Conservation (phyloP, 2,888 invertebrate genomes). For the Alitta virens region DNA sequence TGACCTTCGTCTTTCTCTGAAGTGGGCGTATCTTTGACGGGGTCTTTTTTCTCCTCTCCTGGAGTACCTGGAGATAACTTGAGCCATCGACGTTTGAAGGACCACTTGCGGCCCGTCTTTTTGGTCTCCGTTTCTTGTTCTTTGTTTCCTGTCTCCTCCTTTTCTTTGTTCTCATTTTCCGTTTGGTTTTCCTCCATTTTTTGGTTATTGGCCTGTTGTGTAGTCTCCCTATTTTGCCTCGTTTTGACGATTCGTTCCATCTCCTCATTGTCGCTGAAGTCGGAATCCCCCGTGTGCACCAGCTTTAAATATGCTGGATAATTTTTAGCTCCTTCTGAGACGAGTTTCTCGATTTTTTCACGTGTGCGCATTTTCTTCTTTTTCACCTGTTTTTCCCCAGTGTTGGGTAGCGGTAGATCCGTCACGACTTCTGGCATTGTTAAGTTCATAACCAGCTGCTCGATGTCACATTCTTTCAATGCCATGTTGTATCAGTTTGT, state of each 20-base stretch:
- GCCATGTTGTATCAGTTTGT: no score
- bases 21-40: constrained; percentile 3
- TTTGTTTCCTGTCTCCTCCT: no score
- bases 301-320: constrained; percentile 31
- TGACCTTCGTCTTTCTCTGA: background rate
- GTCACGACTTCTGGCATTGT: no score
- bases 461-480: no score
- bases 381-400: background rate
- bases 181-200: no score
- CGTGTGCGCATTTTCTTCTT: constrained; percentile 11
- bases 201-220: background rate
- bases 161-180: no score
- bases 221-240: background rate
- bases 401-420: no score
- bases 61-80: background rate
- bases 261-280: constrained; percentile 22
- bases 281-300: constrained; percentile 31
- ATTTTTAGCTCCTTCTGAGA: constrained; percentile 25
- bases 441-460: no score
- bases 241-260: constrained; percentile 8
- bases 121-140: no score
- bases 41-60: constrained; percentile 13
- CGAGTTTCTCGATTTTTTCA: constrained; percentile 21
- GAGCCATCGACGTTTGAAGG: no score
- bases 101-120: no score